phyloP scores from a whole-genome alignment of 2,888 invertebrate species.

The Apodemia hepburni region DNA sequence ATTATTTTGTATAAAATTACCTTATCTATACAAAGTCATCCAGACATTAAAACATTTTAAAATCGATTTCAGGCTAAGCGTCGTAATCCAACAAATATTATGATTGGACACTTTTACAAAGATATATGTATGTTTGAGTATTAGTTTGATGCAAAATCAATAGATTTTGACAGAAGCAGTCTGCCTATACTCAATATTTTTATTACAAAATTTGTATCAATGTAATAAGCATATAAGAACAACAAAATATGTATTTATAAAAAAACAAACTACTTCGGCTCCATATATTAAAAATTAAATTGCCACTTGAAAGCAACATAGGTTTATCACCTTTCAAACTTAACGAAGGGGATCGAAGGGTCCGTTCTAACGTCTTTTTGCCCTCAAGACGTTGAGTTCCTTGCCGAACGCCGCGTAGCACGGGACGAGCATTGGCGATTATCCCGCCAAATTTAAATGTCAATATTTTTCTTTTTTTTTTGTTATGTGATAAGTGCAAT shows the following conservation, averaged over 20 bases:
- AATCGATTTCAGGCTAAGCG: no score
- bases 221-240: neutral
- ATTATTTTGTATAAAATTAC: no score
- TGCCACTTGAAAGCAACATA: conserved; percentile 53
- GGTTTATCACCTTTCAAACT: conserved; percentile 54
- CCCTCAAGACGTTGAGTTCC: conserved; percentile 70
- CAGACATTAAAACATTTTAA: no score
- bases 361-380: conserved; percentile 69
- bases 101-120: neutral
- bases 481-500: conserved; percentile 39
- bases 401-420: conserved; percentile 61
- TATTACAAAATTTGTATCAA: neutral
- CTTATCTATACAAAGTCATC: no score
- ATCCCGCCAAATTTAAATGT: conserved; percentile 42
- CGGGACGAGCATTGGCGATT: conserved; percentile 52
- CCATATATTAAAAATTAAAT: conserved; percentile 28
- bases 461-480: conserved; percentile 19
- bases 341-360: conserved; percentile 68
- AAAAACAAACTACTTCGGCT: no score
- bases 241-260: no score
- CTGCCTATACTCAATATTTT: no score
- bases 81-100: neutral
- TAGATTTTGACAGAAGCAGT: neutral
- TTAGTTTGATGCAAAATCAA: neutral
- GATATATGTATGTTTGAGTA: neutral